Percentiles rank a stretch among this genome's conserved stretches.
Evolutionary conservation across 2,888 invertebrate genomes (phyloP).

Genomic region (Fissipunctia ypsillon): DNA sequence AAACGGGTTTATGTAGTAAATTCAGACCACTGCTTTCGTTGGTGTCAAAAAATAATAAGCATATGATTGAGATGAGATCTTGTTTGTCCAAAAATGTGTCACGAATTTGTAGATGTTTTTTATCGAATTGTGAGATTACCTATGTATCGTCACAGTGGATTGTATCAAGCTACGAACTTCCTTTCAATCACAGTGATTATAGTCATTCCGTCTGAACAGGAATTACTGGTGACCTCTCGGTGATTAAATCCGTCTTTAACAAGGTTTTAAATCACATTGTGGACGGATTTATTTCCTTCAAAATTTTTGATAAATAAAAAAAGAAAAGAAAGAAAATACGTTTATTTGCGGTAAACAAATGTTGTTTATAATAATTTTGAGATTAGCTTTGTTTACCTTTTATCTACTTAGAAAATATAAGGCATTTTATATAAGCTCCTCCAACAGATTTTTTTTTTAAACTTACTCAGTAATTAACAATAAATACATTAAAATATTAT

Average conservation of each 20-base stretch:
- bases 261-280: constrained; percentile 38
- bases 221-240: constrained; percentile 49
- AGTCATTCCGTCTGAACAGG: constrained; percentile 20
- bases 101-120: too few relatives aligned
- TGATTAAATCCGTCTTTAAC: constrained; percentile 47
- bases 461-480: not conserved
- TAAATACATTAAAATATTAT: not conserved
- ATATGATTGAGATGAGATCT: not conserved
- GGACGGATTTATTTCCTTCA: constrained; percentile 23
- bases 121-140: not conserved
- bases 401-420: not conserved
- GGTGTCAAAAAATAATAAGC: not conserved
- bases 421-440: too few relatives aligned
- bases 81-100: not conserved
- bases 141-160: not conserved
- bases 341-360: too few relatives aligned
- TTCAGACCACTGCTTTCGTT: not conserved
- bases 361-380: too few relatives aligned
- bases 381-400: not conserved
- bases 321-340: too few relatives aligned
- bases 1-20: not conserved
- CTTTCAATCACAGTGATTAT: constrained; percentile 22
- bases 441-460: not conserved
- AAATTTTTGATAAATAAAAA: too few relatives aligned
- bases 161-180: not conserved